Evolutionary conservation across 2,888 invertebrate species (phyloP), one percentile per base, ranked within the genome.

Genomic region (Melieria omissa): DNA sequence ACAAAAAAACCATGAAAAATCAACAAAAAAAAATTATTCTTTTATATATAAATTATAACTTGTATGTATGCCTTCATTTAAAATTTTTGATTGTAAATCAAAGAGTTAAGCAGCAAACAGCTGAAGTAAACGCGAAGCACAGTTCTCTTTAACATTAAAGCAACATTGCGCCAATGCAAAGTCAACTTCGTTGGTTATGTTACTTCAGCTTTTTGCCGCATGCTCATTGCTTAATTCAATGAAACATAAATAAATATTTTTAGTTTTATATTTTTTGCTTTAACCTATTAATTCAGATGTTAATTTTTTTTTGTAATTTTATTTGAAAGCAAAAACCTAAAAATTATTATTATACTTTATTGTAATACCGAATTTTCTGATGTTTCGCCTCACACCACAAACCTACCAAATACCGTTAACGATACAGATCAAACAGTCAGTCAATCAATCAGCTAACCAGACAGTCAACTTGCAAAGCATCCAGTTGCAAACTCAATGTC

Each of bases 351-450:
- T 63, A 62, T 69, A 69, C 55, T 75, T 78, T 79, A 83, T 83
- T 87, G 86, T 86, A 85, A 87, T 86, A 82, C 87, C 86, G 85
- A 86, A 85, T 86, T 87, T 86, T 86, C 85, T 84, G 83, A 87
- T 87, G 86, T 85, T 86, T 85, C 87, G 86, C 86, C 86, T 86
- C 86, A 87, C 86, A 85, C 77, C 72, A 75, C 69, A 67, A 67
- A 67, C 67, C 67, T 61, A 60, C 42, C 14, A 67, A 63, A n/a
- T 29, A 67, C 12, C 29, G 29, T 29, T 45, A 55, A 41, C 45
- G 45, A 29, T 67, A 67, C 58, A 46, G 47, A 58, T n/a, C 29
- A 67, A 49, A 47, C 49, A 49, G 12, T 49, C 49, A 49, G 12
- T 49, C 49, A 49, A 49, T 49, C 49, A 49, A 49, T 49, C 49